Conservation (phyloP, 2,113 vertebrate species). For the Plotosus lineatus region DNA sequence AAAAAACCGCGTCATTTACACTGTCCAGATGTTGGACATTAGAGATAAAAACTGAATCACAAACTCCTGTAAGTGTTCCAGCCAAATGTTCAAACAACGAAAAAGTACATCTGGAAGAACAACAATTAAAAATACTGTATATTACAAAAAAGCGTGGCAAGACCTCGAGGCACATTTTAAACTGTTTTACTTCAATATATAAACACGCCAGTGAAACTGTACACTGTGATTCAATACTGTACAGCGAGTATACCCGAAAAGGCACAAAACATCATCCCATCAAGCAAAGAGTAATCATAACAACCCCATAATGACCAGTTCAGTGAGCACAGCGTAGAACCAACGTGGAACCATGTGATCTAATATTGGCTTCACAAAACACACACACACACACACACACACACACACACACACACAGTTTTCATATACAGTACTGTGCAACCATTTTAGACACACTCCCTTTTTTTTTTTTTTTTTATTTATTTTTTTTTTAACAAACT, state of each 20-base stretch:
- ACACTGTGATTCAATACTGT: slow-evolving; percentile 35
- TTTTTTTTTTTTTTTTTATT: too few relatives aligned
- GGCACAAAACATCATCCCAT: neutral
- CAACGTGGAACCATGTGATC: neutral
- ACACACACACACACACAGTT: too few relatives aligned
- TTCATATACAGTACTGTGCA: too few relatives aligned
- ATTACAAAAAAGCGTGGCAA: neutral
- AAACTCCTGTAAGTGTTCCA: neutral
- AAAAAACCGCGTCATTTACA: neutral
- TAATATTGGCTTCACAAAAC: neutral
- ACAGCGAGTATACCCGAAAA: slow-evolving; percentile 3
- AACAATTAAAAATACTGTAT: too few relatives aligned
- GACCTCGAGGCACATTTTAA: neutral
- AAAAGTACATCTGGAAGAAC: too few relatives aligned
- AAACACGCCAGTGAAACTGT: slow-evolving; percentile 13
- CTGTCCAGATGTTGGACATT: neutral
- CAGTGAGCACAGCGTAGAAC: slow-evolving; percentile 7
- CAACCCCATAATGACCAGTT: neutral
- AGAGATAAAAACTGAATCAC: slow-evolving; percentile 18
- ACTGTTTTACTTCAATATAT: neutral
- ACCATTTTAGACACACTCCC: too few relatives aligned
- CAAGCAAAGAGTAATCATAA: neutral
- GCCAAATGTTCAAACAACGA: neutral
- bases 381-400: too few relatives aligned
- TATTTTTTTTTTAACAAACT: too few relatives aligned